Evolutionary conservation across 1,140 invertebrate genomes (phyloP), one percentile per base, ranked within the genome.

Genomic region (Drosophila tsacasi): DNA sequence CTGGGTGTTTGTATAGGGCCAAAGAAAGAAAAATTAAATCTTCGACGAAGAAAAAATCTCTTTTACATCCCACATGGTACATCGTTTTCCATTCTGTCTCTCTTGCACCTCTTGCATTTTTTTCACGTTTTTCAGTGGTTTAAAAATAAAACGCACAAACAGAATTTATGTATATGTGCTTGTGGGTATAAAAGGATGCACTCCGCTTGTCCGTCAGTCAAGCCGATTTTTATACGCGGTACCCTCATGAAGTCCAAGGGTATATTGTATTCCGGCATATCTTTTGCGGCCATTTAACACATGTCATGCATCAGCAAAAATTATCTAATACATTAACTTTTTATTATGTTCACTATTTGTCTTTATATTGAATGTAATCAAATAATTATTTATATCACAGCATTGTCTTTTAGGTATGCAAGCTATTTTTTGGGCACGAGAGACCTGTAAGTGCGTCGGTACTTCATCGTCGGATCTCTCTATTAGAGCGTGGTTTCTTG

Each of bases 91-190:
- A 17, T 32, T 63, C 50, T 25, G 21, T 55, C 66, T 59, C 44
- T 30, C 61, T 52, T 27, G 25, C 61, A 50, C 64, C 19, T 37
- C 19, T 42, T 71, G 49, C 35, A 32, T 77, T 66, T 76, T 46
- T 71, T 78, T 72, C 19, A 73, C 54, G 47, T 66, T 76, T 44
- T 58, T 52, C 73, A 67, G 37, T 59, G 54, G 54, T 52, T 66
- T 76, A 76, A 60, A 76, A 76, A 76, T 76, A 76, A 76, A 76
- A 59, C 76, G 54, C 74, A 76, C 73, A 54, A 58, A 47, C 74
- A 60, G 62, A 54, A 54, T 67, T 67, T 27, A 67, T 76, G 73
- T 67, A 63, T 47, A 54, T 66, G 46, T 19, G 68, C 57, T 40
- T 77, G 42, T 58, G 66, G 12, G 50, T 76, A 67, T 76, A 76